Base-by-base conservation (phyloP, 2,113 vertebrate genomes). In the Phylloscopus trochilus region DNA sequence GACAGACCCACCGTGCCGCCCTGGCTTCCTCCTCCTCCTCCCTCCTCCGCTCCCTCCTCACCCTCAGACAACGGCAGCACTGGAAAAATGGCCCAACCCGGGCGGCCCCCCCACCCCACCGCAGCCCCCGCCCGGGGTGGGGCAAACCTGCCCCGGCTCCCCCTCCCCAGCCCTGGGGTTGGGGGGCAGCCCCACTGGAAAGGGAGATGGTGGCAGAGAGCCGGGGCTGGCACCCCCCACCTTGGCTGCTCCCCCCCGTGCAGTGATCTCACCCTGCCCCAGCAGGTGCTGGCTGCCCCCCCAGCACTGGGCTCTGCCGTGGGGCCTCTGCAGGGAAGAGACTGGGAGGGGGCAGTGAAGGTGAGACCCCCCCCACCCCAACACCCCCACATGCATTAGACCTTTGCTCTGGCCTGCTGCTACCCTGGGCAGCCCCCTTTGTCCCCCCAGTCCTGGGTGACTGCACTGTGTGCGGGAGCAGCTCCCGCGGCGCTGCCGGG, bases 31-130 rank as follows among this genome's bases (percentile, higher is more conserved):
- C 83, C 83, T 68, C 94, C 53, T 78, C 89, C 90, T 72, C 77
- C 93, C 39, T 67, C 87, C 86, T 67, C 80, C 7, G 7, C 72
- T 92, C 94, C 88, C 86, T 92, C 89, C 93, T 95, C 92, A 53
- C 72, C 90, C 92, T 93, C 92, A 37, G 60, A 92, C 83, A 83
- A 75, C 53, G 68, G 91, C 96, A 94, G 96, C 95, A 91, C 95
- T 96, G 96, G 97, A 95, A 94, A 94, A 91, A 89, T 15, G 27
- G 53, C 94, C 83, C 92, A 18, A 69, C 74, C 66, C 8, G 11
- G 94, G 86, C 5, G 11, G 56, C 43, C 86, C 92, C 62, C 37
- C 37, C n/a, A n/a, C n/a, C n/a, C n/a, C n/a, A n/a, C 37, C 7
- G 1, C 94, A 95, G 64, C 70, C 78, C 80, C 55, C 21, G 6